These are phyloP conservation scores for Erebia epiphron DNA, from an alignment of 2,888 invertebrate species.

Conservation along the genomic window DNA sequence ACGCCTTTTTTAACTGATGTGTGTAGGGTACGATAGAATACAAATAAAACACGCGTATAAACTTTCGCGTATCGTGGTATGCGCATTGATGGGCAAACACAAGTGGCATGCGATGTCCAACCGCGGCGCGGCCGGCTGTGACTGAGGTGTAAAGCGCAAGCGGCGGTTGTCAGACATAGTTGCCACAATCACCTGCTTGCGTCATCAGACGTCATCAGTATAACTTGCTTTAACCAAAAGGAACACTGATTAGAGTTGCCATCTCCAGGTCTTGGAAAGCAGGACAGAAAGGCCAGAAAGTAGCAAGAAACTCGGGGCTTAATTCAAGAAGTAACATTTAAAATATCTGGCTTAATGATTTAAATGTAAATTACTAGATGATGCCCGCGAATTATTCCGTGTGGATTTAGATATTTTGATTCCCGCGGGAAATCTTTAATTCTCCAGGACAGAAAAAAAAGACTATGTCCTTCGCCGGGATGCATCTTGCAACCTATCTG, in stretches of 20 bases:
- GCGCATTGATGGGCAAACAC: slow-evolving; percentile 53
- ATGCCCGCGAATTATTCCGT: no score
- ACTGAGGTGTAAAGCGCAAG: slow-evolving; percentile 56
- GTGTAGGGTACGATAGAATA: slow-evolving; percentile 62
- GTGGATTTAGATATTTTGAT: no score
- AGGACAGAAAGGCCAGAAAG: not conserved
- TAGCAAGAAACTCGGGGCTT: no score
- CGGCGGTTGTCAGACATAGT: slow-evolving; percentile 39
- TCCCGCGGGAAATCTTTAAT: no score
- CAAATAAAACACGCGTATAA: slow-evolving; percentile 60
- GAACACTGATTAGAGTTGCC: slow-evolving; percentile 2
- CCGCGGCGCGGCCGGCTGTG: slow-evolving; percentile 59
- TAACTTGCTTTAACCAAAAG: slow-evolving; percentile 12
- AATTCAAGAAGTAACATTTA: no score
- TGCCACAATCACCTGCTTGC: slow-evolving; percentile 40
- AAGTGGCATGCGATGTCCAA: slow-evolving; percentile 50
- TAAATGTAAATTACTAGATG: no score
- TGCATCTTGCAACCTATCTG: no score
- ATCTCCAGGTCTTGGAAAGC: not conserved
- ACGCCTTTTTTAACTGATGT: slow-evolving; percentile 37
- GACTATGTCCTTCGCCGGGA: no score
- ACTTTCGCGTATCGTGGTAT: slow-evolving; percentile 62
- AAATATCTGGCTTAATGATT: no score
- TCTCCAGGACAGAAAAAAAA: no score
- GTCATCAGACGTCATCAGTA: slow-evolving; percentile 48